A percentile compares a stretch with the other conserved stretches of the same genome.
Evolutionary conservation across 1,140 invertebrate genomes (phyloP).

Genomic region (Venustaconcha ellipsiformis): DNA sequence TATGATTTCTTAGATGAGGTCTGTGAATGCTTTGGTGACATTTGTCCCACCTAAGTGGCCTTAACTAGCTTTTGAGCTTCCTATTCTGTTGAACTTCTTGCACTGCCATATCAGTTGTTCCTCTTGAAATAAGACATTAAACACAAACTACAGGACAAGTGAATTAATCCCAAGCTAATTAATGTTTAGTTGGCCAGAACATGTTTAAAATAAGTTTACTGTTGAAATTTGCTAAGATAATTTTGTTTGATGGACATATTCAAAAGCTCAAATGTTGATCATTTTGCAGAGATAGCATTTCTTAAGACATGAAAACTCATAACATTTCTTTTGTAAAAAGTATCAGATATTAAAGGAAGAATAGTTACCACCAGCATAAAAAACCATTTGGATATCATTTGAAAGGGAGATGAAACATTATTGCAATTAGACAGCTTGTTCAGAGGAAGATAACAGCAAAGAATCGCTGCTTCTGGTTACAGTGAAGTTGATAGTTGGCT

Average conservation of each 20-base stretch:
- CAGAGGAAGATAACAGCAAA: slow-evolving; percentile 22
- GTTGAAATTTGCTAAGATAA: no score
- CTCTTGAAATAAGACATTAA: not conserved
- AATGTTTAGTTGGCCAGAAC: not conserved
- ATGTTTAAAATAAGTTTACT: not conserved
- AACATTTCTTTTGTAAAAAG: no score
- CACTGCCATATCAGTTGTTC: slow-evolving; percentile 16
- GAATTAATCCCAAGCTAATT: not conserved
- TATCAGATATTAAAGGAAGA: no score
- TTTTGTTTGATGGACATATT: no score
- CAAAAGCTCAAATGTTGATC: no score
- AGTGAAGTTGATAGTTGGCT: slow-evolving; percentile 18
- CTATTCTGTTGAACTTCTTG: slow-evolving; percentile 13
- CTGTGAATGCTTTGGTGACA: slow-evolving; percentile 28
- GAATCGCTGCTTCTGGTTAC: slow-evolving; percentile 24
- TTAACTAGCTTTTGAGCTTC: slow-evolving; percentile 17
- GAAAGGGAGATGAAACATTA: slow-evolving; percentile 7
- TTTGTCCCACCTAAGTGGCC: slow-evolving; percentile 22
- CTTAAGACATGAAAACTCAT: no score
- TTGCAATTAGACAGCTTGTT: not conserved
- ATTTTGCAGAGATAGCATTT: no score
- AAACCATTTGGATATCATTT: slow-evolving; percentile 11
- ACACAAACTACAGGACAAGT: not conserved
- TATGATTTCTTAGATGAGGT: slow-evolving; percentile 13
- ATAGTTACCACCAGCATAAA: slow-evolving; percentile 29